These are phyloP conservation scores for Agapornis canus DNA, from an alignment of 2,797 vertebrate species.

Conservation along the genomic window DNA sequence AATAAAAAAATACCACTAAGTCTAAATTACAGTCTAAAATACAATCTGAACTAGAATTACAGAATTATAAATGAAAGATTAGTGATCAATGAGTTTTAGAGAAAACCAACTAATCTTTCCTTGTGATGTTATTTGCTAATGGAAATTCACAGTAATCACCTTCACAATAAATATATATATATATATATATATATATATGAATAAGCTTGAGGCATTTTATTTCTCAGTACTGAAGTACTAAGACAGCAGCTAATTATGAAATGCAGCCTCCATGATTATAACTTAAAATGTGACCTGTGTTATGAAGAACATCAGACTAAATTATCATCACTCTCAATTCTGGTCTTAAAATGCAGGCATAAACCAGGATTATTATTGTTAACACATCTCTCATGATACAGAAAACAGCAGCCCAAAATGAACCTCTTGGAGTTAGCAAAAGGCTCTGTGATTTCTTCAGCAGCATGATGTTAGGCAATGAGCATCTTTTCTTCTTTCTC, in stretches of 20 bases:
- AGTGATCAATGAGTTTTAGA: not conserved
- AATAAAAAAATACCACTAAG: not conserved
- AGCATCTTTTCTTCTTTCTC: not conserved
- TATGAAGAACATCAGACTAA: not conserved
- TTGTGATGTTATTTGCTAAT: not conserved
- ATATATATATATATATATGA: fast-evolving
- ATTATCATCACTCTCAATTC: not conserved
- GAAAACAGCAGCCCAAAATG: not conserved
- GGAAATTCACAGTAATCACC: not conserved
- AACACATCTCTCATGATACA: not conserved
- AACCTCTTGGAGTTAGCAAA: not conserved
- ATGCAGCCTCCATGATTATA: not conserved
- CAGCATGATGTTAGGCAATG: not conserved
- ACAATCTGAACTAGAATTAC: not conserved
- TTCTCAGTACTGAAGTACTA: not conserved
- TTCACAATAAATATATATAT: not conserved
- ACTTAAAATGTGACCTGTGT: not conserved
- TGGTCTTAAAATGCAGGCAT: not conserved
- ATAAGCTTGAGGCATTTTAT: constrained; percentile 1
- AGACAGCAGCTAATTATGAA: not conserved
- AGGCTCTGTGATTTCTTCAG: not conserved
- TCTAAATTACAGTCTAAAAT: not conserved
- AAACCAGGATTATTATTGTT: not conserved
- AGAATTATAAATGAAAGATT: not conserved
- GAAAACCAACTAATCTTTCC: not conserved